Conservation (phyloP, 2,113 vertebrate species). For the Turnix velox region DNA sequence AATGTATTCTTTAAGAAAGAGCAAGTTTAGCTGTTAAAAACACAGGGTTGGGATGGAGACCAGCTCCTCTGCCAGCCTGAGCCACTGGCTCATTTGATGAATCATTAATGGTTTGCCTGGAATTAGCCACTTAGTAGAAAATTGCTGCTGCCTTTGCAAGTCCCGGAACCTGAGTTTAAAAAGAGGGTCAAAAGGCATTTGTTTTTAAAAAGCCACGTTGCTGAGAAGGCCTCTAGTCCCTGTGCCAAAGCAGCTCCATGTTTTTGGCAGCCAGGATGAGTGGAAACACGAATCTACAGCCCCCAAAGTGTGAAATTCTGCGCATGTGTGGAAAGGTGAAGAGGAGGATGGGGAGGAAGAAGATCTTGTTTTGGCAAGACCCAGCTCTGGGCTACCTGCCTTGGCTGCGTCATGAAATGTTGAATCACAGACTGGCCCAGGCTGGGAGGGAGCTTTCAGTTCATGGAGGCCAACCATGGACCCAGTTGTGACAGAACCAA, state of each 20-base stretch:
- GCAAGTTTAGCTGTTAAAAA: background rate
- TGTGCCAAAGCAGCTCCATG: background rate
- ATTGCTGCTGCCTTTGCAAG: background rate
- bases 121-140: background rate
- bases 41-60: background rate
- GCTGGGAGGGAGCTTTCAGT: no score
- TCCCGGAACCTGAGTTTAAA: background rate
- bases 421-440: no score
- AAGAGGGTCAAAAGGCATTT: background rate
- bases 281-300: background rate
- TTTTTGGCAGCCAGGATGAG: background rate
- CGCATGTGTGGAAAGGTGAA: fast-evolving
- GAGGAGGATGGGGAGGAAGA: background rate
- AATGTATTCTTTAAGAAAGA: background rate
- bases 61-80: background rate
- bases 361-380: background rate
- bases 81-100: background rate
- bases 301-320: background rate
- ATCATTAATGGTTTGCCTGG: background rate
- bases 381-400: background rate
- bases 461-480: no score
- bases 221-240: background rate
- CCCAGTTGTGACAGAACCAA: no score
- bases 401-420: no score
- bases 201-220: background rate